These are phyloP conservation scores for Chromoteleia sp. DNA, from an alignment of 2,888 invertebrate species.

Conservation along the genomic window DNA sequence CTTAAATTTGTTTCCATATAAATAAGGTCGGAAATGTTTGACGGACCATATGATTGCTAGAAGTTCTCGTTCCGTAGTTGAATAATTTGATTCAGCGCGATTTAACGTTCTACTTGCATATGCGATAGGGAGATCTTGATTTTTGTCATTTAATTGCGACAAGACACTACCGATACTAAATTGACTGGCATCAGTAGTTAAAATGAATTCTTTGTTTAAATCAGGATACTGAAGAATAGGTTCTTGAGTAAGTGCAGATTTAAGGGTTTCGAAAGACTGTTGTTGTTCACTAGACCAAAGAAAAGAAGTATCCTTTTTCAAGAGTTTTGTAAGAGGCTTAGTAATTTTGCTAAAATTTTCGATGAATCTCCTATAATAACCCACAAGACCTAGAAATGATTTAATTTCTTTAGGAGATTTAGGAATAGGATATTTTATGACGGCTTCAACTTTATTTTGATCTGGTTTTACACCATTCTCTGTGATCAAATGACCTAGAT, in stretches of 20 bases:
- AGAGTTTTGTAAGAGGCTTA: slow-evolving; percentile 73
- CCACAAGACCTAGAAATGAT: slow-evolving; percentile 22
- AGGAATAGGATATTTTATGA: slow-evolving; percentile 28
- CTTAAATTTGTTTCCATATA: slow-evolving; percentile 11
- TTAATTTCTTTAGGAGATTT: slow-evolving; percentile 17
- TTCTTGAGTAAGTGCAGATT: slow-evolving; percentile 6
- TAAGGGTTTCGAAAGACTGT: slow-evolving; percentile 29
- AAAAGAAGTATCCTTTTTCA: slow-evolving; percentile 70
- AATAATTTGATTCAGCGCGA: slow-evolving; percentile 44
- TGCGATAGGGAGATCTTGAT: slow-evolving; percentile 25
- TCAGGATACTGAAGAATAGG: slow-evolving; percentile 75
- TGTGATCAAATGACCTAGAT: slow-evolving; percentile 34
- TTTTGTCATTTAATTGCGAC: slow-evolving; percentile 16
- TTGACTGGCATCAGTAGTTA: slow-evolving; percentile 78
- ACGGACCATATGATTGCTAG: slow-evolving; percentile 18
- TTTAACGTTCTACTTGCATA: slow-evolving; percentile 33
- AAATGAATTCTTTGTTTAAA: slow-evolving; percentile 72
- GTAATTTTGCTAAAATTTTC: slow-evolving; percentile 64
- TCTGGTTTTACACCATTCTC: slow-evolving; percentile 35
- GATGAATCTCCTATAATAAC: too few relatives aligned
- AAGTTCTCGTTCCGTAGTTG: slow-evolving; percentile 4
- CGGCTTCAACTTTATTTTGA: slow-evolving; percentile 30
- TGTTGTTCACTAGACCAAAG: slow-evolving; percentile 63
- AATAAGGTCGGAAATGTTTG: too few relatives aligned
- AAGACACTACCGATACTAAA: slow-evolving; percentile 27